Evolutionary conservation across 2,797 vertebrate species (phyloP).

Genomic region (Diplodus sargus): DNA sequence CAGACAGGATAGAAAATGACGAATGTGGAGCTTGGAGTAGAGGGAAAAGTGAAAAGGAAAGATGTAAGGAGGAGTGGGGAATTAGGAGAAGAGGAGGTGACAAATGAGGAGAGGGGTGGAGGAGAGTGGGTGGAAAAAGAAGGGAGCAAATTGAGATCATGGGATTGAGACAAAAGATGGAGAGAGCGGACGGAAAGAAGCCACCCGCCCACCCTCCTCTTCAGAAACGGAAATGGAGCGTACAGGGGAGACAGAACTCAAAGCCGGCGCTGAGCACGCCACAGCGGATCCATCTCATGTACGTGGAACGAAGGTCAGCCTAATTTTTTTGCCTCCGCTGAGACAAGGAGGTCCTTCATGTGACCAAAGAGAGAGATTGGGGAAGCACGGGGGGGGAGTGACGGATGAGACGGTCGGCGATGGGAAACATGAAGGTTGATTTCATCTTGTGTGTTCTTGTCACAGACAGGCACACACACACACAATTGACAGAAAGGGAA

Average conservation of each 20-base stretch:
- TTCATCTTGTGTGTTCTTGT: slow-evolving; percentile 40
- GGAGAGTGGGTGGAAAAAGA: slow-evolving; percentile 9
- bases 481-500: slow-evolving; percentile 41
- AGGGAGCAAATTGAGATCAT: slow-evolving; percentile 26
- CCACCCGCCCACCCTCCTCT: slow-evolving; percentile 20
- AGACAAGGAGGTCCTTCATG: slow-evolving; percentile 63
- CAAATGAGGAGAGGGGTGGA: slow-evolving; percentile 17
- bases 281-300: slow-evolving; percentile 38
- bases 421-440: slow-evolving; percentile 64
- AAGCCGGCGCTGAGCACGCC: slow-evolving; percentile 22
- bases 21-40: slow-evolving; percentile 20
- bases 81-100: slow-evolving; percentile 18
- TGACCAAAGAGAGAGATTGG: slow-evolving; percentile 24
- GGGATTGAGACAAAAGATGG: slow-evolving; percentile 44
- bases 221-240: slow-evolving; percentile 51
- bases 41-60: background rate
- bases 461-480: slow-evolving; percentile 17
- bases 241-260: slow-evolving; percentile 41
- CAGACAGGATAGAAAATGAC: slow-evolving; percentile 6
- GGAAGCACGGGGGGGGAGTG: slow-evolving; percentile 38
- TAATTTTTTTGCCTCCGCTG: slow-evolving; percentile 68
- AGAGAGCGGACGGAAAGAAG: slow-evolving; percentile 15
- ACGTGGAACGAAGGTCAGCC: slow-evolving; percentile 60
- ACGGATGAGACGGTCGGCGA: slow-evolving; percentile 46
- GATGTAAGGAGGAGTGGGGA: background rate